phyloP scores from a whole-genome alignment of 2,797 vertebrate genomes.

The Poecile montanus region DNA sequence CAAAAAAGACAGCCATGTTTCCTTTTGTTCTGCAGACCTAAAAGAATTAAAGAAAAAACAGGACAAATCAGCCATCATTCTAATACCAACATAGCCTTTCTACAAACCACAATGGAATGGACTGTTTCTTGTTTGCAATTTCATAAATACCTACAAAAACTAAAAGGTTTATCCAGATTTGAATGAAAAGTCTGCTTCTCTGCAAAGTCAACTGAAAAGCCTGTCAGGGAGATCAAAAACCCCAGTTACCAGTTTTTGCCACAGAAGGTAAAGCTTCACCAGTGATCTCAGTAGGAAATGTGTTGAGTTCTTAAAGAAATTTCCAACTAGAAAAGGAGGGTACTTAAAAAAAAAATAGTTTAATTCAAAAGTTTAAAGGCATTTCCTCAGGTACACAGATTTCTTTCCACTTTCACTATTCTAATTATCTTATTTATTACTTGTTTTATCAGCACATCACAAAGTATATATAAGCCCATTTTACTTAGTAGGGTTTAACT shows the following conservation, averaged over 20 bases:
- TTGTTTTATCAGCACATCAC: background rate
- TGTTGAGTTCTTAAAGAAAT: background rate
- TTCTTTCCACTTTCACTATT: background rate
- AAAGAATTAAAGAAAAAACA: slow-evolving; percentile 51
- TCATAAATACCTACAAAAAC: background rate
- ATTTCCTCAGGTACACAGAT: background rate
- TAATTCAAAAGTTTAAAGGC: background rate
- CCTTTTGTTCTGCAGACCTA: slow-evolving; percentile 89
- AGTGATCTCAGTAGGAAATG: background rate
- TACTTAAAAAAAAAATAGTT: background rate
- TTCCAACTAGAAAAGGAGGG: background rate
- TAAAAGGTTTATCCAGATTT: background rate
- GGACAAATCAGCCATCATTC: background rate
- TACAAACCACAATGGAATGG: background rate
- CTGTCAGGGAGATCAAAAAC: background rate
- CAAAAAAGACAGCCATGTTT: slow-evolving; percentile 88
- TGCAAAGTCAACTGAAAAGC: background rate
- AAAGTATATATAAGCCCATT: background rate
- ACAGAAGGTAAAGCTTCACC: background rate
- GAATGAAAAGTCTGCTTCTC: background rate
- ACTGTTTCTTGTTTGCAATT: background rate
- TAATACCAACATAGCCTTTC: background rate
- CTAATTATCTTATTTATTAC: background rate
- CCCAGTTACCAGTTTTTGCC: background rate
- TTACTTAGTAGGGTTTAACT: background rate